A percentile compares a stretch with the other conserved stretches of the same genome.
phyloP scores from a whole-genome alignment of 2,113 vertebrate species.

The Callospermophilus lateralis region DNA sequence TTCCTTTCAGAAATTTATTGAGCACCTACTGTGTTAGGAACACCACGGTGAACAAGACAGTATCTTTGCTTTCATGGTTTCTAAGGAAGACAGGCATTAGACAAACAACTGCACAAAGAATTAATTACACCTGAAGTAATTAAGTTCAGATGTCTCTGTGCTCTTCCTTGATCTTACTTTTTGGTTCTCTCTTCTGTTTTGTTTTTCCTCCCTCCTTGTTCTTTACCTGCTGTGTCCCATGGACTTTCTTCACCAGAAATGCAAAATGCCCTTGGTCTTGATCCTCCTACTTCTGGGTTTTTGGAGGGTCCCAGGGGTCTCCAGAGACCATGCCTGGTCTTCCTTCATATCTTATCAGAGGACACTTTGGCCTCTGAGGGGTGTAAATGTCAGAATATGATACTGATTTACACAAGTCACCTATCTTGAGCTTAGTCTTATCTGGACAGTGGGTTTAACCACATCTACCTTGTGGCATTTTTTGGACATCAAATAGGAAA shows the following conservation, averaged over 20 bases:
- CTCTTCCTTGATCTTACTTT: neutral
- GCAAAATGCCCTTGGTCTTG: neutral
- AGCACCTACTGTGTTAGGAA: neutral
- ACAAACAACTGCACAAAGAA: neutral
- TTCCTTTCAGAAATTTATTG: neutral
- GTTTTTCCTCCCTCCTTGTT: neutral
- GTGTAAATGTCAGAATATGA: neutral
- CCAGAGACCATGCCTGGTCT: neutral
- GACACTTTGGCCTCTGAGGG: neutral
- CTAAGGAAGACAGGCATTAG: neutral
- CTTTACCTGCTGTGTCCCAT: neutral
- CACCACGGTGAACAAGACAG: neutral
- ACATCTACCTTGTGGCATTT: neutral
- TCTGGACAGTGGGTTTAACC: neutral
- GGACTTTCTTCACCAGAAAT: neutral
- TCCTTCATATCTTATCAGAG: neutral
- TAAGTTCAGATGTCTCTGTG: accelerated
- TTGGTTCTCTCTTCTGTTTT: neutral
- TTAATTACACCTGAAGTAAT: neutral
- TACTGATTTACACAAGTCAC: neutral
- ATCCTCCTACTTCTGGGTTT: neutral
- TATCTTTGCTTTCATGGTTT: neutral
- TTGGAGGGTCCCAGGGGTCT: no score
- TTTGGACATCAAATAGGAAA: neutral
- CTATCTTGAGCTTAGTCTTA: neutral